Conservation (phyloP, 2,797 vertebrate species). For the Enteromius afrohamiltoni region DNA sequence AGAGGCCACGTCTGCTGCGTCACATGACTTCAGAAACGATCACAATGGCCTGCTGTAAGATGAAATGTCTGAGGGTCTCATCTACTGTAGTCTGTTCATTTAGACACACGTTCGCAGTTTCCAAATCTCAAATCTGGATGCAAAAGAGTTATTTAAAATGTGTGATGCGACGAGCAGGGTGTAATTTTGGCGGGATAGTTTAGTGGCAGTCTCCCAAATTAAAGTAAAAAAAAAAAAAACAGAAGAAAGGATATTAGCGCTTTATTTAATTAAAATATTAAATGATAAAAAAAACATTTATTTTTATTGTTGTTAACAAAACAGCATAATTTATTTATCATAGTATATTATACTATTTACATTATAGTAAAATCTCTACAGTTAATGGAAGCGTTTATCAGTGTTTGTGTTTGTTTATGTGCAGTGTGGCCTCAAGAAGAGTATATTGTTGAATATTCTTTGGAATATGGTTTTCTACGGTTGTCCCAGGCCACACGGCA, state of each 20-base stretch:
- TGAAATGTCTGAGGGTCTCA: not conserved
- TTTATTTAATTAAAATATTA: too few relatives aligned
- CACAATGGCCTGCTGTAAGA: not conserved
- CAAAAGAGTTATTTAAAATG: not conserved
- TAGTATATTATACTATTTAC: too few relatives aligned
- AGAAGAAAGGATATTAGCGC: not conserved
- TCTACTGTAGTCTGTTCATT: not conserved
- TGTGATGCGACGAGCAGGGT: not conserved
- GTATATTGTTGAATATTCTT: slow-evolving; percentile 95
- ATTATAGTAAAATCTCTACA: not conserved
- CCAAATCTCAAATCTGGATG: not conserved
- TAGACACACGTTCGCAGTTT: not conserved
- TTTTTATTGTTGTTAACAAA: too few relatives aligned
- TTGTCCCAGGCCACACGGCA: slow-evolving; percentile 93
- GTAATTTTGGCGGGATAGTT: not conserved
- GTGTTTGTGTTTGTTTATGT: slow-evolving; percentile 24
- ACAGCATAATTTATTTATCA: too few relatives aligned
- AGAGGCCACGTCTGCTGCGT: not conserved
- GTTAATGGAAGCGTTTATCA: not conserved
- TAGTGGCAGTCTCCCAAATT: not conserved
- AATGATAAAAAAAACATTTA: too few relatives aligned
- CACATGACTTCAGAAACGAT: not conserved
- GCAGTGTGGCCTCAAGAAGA: slow-evolving; percentile 95
- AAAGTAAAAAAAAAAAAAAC: not conserved
- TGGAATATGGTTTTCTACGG: slow-evolving; percentile 95